phyloP scores from a whole-genome alignment of 2,888 invertebrate species.

The Drosophila mimica region DNA sequence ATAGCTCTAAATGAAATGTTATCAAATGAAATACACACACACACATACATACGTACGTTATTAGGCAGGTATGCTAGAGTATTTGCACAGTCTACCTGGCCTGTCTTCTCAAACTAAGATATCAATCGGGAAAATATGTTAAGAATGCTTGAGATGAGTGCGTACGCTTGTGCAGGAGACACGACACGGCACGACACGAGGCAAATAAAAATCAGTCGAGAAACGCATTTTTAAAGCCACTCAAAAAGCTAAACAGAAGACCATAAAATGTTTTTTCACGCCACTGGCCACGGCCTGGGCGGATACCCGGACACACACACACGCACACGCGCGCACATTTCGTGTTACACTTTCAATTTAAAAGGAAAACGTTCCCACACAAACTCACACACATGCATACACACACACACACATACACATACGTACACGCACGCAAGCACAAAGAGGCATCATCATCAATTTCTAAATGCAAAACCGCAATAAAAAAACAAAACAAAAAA shows the following conservation, averaged over 20 bases:
- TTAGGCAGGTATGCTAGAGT: slow-evolving; percentile 8
- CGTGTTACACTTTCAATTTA: slow-evolving; percentile 75
- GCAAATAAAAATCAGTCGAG: slow-evolving; percentile 72
- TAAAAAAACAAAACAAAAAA: slow-evolving; percentile 50
- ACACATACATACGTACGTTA: background rate
- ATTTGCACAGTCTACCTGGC: slow-evolving; percentile 24
- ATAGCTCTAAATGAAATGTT: slow-evolving; percentile 31
- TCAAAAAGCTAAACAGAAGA: slow-evolving; percentile 69
- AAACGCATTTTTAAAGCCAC: slow-evolving; percentile 75
- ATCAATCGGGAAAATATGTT: slow-evolving; percentile 67
- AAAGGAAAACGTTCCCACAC: slow-evolving; percentile 69
- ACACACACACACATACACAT: background rate
- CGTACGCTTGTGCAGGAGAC: slow-evolving; percentile 15
- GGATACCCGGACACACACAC: slow-evolving; percentile 23
- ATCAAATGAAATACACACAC: slow-evolving; percentile 35
- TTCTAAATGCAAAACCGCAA: slow-evolving; percentile 78
- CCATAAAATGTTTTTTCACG: slow-evolving; percentile 70
- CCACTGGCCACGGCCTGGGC: slow-evolving; percentile 31
- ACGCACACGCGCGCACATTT: slow-evolving; percentile 29
- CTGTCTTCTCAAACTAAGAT: slow-evolving; percentile 32
- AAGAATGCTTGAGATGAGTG: slow-evolving; percentile 52
- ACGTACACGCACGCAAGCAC: slow-evolving; percentile 21
- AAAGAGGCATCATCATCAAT: slow-evolving; percentile 71
- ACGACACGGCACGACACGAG: slow-evolving; percentile 20
- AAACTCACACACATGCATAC: slow-evolving; percentile 24